A percentile compares a stretch with the other conserved stretches of the same genome.
Evolutionary conservation across 1,140 invertebrate species (phyloP).

Genomic region (Venturia canescens): DNA sequence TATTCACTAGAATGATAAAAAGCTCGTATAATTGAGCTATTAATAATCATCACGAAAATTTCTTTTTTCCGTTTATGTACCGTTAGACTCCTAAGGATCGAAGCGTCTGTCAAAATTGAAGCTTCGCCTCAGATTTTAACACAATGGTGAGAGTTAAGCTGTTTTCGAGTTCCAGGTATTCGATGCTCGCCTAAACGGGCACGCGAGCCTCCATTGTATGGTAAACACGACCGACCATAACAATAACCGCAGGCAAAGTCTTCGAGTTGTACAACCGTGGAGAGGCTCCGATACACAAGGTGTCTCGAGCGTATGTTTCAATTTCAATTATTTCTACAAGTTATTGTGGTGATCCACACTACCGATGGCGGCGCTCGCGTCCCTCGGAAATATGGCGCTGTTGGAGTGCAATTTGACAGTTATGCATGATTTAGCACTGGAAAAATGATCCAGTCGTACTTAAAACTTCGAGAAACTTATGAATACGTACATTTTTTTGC

Average conservation of each 20-base stretch:
- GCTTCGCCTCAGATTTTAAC: neutral
- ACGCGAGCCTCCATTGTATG: slow-evolving; percentile 21
- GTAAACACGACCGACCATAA: slow-evolving; percentile 6
- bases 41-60: neutral
- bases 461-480: too few relatives aligned
- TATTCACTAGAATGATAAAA: neutral
- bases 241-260: neutral
- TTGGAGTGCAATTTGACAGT: too few relatives aligned
- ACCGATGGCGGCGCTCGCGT: too few relatives aligned
- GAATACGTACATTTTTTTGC: too few relatives aligned
- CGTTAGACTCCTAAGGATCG: neutral
- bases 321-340: too few relatives aligned
- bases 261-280: neutral
- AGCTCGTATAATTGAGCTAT: neutral
- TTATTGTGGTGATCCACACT: too few relatives aligned
- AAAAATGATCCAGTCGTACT: too few relatives aligned
- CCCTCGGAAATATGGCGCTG: too few relatives aligned
- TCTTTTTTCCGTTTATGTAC: neutral
- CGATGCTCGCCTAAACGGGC: slow-evolving; percentile 12
- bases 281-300: too few relatives aligned
- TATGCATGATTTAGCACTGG: too few relatives aligned
- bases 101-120: neutral
- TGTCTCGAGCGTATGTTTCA: too few relatives aligned
- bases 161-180: slow-evolving; percentile 7
- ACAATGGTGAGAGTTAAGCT: slow-evolving; percentile 19